phyloP scores from a whole-genome alignment of 2,797 vertebrate species.

The Dryobates pubescens region DNA sequence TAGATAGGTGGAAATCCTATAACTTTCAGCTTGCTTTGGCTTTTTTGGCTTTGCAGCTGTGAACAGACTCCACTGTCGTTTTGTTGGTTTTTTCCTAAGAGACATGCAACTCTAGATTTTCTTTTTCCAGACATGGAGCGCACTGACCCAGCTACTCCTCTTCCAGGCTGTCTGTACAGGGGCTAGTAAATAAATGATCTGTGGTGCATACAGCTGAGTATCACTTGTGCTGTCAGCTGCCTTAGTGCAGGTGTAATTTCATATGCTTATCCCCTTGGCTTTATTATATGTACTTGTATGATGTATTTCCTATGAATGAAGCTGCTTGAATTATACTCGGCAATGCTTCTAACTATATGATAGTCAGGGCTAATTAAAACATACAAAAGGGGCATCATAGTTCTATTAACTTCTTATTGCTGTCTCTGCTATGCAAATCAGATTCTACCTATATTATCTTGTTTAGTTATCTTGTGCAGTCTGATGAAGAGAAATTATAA shows the following conservation, averaged over 20 bases:
- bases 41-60: background rate
- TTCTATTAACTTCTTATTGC: background rate
- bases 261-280: background rate
- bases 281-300: background rate
- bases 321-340: background rate
- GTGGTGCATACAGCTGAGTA: rapidly evolving
- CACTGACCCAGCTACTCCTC: background rate
- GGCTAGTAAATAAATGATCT: background rate
- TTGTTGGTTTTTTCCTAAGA: background rate
- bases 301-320: background rate
- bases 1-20: background rate
- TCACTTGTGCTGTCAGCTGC: background rate
- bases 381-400: background rate
- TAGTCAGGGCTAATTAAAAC: background rate
- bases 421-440: background rate
- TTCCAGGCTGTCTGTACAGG: background rate
- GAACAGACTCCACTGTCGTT: background rate
- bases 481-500: background rate
- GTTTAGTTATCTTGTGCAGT: rapidly evolving
- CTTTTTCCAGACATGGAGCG: background rate
- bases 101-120: background rate
- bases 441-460: background rate
- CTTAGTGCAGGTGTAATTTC: background rate
- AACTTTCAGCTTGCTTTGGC: background rate
- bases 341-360: background rate